Evolutionary conservation across 2,888 invertebrate species (phyloP).

Genomic region (Caenorhabditis sp.): DNA sequence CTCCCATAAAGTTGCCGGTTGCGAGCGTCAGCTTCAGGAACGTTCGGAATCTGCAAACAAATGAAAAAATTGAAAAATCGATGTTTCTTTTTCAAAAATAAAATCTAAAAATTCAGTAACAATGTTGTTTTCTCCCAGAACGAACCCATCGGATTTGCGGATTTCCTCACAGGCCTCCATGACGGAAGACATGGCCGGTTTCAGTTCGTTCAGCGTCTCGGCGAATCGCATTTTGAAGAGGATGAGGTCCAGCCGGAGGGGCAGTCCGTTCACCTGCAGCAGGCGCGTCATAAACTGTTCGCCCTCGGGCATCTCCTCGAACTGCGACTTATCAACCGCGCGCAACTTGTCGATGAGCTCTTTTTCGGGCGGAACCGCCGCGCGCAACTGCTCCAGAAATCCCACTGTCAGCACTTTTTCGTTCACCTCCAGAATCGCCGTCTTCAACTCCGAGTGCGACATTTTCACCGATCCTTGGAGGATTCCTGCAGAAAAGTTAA

Average conservation of each 20-base stretch:
- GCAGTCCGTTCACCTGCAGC: slow-evolving; percentile 76
- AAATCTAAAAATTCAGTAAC: too few species aligned
- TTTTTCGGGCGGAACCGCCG: slow-evolving; percentile 92
- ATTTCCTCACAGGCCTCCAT: slow-evolving; percentile 87
- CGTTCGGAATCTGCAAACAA: too few species aligned
- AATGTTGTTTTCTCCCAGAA: too few species aligned
- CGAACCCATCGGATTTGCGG: slow-evolving; percentile 84
- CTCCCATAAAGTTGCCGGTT: slow-evolving; percentile 96
- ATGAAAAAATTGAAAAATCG: too few species aligned
- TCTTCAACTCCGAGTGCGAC: slow-evolving; percentile 82
- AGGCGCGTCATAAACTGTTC: slow-evolving; percentile 93
- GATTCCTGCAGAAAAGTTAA: slow-evolving; percentile 80
- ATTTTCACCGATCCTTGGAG: slow-evolving; percentile 82
- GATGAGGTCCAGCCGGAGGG: slow-evolving; percentile 88
- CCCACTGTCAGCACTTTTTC: slow-evolving; percentile 85
- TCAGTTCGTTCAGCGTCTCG: slow-evolving; percentile 90
- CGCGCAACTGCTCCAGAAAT: slow-evolving; percentile 90
- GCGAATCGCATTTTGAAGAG: slow-evolving; percentile 90
- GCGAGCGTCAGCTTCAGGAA: slow-evolving; percentile 91
- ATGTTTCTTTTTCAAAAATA: too few species aligned
- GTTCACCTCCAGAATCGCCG: slow-evolving; percentile 84
- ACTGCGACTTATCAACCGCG: slow-evolving; percentile 53
- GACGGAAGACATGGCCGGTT: slow-evolving; percentile 93
- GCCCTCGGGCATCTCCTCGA: slow-evolving; percentile 85
- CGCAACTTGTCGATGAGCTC: slow-evolving; percentile 87